Evolutionary conservation across 2,797 vertebrate species (phyloP).

Genomic region (Phoxinus dragarum): DNA sequence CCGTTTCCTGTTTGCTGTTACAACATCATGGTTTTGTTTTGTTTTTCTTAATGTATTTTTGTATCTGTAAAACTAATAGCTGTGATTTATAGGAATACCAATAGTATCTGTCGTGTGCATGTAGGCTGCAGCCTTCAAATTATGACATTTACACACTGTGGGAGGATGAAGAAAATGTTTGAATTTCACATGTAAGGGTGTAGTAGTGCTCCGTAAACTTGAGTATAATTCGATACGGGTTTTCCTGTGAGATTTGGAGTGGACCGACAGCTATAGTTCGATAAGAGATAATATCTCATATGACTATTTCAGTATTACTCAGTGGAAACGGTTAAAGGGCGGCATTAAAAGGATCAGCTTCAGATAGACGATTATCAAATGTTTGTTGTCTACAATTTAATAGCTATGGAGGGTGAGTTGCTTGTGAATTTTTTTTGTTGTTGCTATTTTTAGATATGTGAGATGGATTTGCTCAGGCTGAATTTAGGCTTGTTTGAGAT

Average conservation of each 20-base stretch:
- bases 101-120: neutral
- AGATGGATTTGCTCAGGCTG: neutral
- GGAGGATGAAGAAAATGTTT: constrained; percentile 16
- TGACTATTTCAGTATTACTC: constrained; percentile 76
- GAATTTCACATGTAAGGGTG: constrained; percentile 1
- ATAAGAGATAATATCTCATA: constrained; percentile 60
- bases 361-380: neutral
- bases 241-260: constrained; percentile 35
- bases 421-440: neutral
- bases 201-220: neutral
- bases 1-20: neutral
- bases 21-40: neutral
- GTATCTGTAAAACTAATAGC: neutral
- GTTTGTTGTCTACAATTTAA: neutral
- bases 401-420: constrained; percentile 16
- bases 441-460: neutral
- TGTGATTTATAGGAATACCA: neutral
- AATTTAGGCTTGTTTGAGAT: neutral
- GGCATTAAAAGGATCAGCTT: constrained; percentile 7
- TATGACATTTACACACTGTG: constrained; percentile 22
- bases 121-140: constrained; percentile 18
- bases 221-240: neutral
- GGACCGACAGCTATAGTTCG: constrained; percentile 34
- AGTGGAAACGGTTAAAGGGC: constrained; percentile 67
- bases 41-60: neutral